Evolutionary conservation across 2,888 invertebrate genomes (phyloP).

Genomic region (Bimastos eiseni): DNA sequence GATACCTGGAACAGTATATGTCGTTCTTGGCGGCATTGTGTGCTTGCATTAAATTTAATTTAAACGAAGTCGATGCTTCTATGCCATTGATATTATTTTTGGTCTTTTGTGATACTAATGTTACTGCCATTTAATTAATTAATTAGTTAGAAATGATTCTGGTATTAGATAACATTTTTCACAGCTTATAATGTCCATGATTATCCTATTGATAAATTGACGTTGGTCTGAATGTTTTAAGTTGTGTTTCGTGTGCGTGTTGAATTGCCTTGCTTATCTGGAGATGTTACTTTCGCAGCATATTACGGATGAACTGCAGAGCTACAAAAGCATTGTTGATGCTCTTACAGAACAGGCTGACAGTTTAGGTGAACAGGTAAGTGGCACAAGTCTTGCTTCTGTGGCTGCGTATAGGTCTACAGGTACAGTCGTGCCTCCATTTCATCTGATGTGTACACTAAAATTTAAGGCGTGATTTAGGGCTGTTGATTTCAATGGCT

Average conservation of each 20-base stretch:
- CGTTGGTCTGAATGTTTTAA: not conserved
- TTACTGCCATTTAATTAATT: not conserved
- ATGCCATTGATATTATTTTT: not conserved
- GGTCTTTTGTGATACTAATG: not conserved
- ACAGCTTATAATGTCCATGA: not conserved
- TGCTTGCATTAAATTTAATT: not conserved
- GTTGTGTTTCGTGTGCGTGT: not conserved
- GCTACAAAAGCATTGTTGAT: constrained; percentile 89
- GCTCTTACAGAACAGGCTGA: constrained; percentile 84
- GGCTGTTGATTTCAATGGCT: not conserved
- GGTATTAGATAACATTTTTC: not conserved
- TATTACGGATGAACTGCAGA: constrained; percentile 92
- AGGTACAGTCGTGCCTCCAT: too few species aligned
- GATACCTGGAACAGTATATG: not conserved
- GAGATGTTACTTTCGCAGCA: constrained; percentile 65
- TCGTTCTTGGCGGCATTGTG: not conserved
- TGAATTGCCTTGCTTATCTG: not conserved
- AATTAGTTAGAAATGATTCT: not conserved
- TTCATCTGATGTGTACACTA: not conserved
- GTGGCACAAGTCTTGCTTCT: constrained; percentile 64
- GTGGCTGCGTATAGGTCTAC: too few species aligned
- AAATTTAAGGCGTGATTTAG: not conserved
- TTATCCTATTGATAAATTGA: not conserved
- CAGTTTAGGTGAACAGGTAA: constrained; percentile 80
- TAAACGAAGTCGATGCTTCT: not conserved